Percentiles rank a stretch among this genome's conserved stretches.
Conservation (phyloP, 2,113 vertebrate genomes). For the Herpailurus yagouaroundi region DNA sequence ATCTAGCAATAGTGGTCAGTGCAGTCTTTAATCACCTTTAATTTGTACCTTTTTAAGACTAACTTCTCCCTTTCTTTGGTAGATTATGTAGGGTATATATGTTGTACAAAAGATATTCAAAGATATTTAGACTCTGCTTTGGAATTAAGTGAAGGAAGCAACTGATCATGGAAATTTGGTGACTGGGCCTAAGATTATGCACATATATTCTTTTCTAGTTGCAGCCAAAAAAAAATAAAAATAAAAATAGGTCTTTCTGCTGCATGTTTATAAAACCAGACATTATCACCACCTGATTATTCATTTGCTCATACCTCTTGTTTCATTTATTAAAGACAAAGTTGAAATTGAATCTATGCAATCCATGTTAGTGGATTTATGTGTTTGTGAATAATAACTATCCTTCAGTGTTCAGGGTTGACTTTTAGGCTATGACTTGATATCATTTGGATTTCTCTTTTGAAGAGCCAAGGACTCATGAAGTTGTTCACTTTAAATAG, state of each 20-base stretch:
- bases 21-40: background rate
- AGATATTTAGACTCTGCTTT: background rate
- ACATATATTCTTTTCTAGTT: conserved; percentile 18
- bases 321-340: conserved; percentile 81
- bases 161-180: conserved; percentile 26
- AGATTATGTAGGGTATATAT: background rate
- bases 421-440: conserved; percentile 58
- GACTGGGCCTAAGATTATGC: background rate
- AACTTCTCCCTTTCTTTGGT: background rate
- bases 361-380: conserved; percentile 73
- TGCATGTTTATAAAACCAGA: conserved; percentile 75
- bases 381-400: conserved; percentile 76
- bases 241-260: conserved; percentile 61
- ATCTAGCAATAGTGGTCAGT: background rate
- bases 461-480: background rate
- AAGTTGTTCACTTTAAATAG: conserved; percentile 61
- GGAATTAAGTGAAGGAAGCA: conserved; percentile 21
- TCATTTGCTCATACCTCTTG: conserved; percentile 76
- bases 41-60: background rate
- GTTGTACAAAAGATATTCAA: background rate
- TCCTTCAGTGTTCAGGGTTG: conserved; percentile 51
- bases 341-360: conserved; percentile 77
- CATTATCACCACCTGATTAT: conserved; percentile 79
- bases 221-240: background rate
- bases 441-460: conserved; percentile 61